These are phyloP conservation scores for Tenthredo distinguenda DNA, from an alignment of 2,888 invertebrate species.

Conservation along the genomic window DNA sequence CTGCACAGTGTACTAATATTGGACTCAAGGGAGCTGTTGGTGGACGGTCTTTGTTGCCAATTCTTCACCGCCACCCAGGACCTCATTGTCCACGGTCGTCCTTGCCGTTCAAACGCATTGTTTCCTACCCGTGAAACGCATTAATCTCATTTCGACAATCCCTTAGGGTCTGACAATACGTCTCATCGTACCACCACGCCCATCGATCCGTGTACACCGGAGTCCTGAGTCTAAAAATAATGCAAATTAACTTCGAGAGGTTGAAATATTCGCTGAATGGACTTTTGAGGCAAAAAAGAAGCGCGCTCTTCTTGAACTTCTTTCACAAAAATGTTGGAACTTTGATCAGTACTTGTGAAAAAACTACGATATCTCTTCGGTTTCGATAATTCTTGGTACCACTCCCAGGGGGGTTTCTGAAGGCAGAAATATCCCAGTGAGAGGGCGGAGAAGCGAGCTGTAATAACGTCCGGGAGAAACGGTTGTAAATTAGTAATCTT, in stretches of 20 bases:
- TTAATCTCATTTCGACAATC: constrained; percentile 64
- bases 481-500: constrained; percentile 69
- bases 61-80: constrained; percentile 14
- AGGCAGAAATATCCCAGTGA: constrained; percentile 13
- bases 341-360: background rate
- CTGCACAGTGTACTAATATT: constrained; percentile 28
- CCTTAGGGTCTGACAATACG: constrained; percentile 48
- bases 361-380: background rate
- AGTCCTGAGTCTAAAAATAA: background rate
- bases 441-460: constrained; percentile 24
- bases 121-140: constrained; percentile 64
- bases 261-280: background rate
- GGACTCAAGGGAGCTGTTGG: constrained; percentile 38
- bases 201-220: background rate
- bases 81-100: constrained; percentile 3
- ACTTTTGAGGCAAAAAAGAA: background rate
- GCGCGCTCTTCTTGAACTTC: background rate
- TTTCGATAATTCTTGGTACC: background rate
- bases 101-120: constrained; percentile 55
- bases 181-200: constrained; percentile 26
- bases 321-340: background rate
- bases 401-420: background rate
- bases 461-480: background rate
- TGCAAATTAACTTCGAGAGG: constrained; percentile 13
- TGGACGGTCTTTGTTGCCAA: constrained; percentile 26